Base-by-base conservation (phyloP, 2,113 vertebrate genomes). In the Oophaga pumilio region DNA sequence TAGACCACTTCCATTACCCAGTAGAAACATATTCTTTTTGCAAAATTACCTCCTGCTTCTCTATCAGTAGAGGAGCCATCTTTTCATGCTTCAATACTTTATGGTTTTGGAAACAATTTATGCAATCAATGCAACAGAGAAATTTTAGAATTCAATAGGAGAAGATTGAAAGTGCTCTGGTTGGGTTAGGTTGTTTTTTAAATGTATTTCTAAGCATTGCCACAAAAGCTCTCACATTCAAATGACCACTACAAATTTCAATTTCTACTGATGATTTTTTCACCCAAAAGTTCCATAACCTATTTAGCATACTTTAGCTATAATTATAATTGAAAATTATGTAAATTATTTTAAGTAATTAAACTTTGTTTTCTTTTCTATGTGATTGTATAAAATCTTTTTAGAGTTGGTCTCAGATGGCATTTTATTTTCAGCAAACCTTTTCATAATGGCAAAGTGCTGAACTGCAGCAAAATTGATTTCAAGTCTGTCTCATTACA, bases 231-330 rank as follows among this genome's bases (percentile, higher is more conserved):
- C 11, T 59, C 24, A 60, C 17, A 17, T 33, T 80, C 20, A n/a
- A 59, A 74, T 59, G 26, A 57, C 26, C 8, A 59, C 13, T 15
- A 62, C 10, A 50, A 8, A 5, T 82, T n/a, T 49, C 13, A 33
- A 52, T 66, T 14, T 82, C 20, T 82, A 9, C 53, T 28, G 4
- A 64, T 64, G 4, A 82, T 66, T 62, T 4, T 2, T 66, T 10
- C 5, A 59, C 11, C 17, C 7, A 13, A 74, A 60, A 74, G 84
- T 60, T 85, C 33, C 26, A n/a, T 76, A 85, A 43, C 66, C 62
- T 76, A 20, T 85, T 91, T 92, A 92, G 91, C 91, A 92, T 91
- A 92, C 91, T 91, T 91, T 91, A 88, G 77, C 88, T 88, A 92
- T 91, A 92, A 33, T 43, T 43, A 43, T 43, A 43, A 43, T 5